Percentiles rank a stretch among this genome's conserved stretches.
Evolutionary conservation across 2,888 invertebrate species (phyloP).

Genomic region (Platycheirus albimanus): DNA sequence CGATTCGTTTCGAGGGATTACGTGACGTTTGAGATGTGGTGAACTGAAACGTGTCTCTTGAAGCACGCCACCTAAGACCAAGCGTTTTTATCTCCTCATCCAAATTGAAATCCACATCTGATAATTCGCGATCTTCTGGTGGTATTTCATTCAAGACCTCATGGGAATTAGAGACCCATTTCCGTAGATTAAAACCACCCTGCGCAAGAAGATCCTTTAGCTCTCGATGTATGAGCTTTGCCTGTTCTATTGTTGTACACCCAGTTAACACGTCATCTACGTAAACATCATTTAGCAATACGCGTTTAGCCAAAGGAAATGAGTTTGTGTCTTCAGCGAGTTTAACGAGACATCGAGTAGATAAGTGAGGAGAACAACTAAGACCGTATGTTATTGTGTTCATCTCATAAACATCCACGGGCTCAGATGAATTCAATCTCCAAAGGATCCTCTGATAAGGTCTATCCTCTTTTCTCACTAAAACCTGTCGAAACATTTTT

Average conservation of each 20-base stretch:
- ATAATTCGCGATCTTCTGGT: slow-evolving; percentile 4
- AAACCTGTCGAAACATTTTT: slow-evolving; percentile 24
- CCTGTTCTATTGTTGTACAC: slow-evolving; percentile 19
- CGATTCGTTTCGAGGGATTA: neutral
- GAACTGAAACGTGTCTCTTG: no score
- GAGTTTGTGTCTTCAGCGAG: slow-evolving; percentile 2
- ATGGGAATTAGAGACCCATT: slow-evolving; percentile 26
- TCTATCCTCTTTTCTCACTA: slow-evolving; percentile 15
- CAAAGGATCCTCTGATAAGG: no score
- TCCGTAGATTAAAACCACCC: slow-evolving; percentile 9
- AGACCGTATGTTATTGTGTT: slow-evolving; percentile 16
- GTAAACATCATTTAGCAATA: slow-evolving; percentile 1
- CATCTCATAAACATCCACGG: slow-evolving; percentile 6
- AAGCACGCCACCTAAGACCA: slow-evolving; percentile 1
- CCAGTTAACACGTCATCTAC: slow-evolving; percentile 27
- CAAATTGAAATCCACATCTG: slow-evolving; percentile 14
- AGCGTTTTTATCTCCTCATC: slow-evolving; percentile 17
- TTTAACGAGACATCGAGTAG: slow-evolving; percentile 16
- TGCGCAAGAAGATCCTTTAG: slow-evolving; percentile 8
- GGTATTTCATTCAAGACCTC: slow-evolving; percentile 16
- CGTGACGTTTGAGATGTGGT: neutral
- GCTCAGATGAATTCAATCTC: no score
- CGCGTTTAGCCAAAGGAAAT: slow-evolving; percentile 9
- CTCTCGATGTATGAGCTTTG: neutral
- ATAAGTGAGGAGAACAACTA: slow-evolving; percentile 23